These are phyloP conservation scores for Tipula helvola DNA, from an alignment of 2,888 invertebrate genomes.

Conservation along the genomic window DNA sequence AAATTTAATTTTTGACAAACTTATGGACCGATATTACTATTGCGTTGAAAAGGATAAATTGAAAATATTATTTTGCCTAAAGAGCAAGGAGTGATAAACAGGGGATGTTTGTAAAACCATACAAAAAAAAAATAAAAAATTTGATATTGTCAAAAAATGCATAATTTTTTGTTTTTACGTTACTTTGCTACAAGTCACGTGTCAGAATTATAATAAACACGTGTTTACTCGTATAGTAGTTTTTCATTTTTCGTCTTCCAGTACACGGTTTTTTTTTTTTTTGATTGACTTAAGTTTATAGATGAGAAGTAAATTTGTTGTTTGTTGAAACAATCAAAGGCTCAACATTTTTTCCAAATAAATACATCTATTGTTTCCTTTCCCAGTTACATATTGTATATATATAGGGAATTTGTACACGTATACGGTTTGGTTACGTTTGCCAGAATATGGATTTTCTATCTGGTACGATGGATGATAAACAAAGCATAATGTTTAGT, in stretches of 20 bases:
- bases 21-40: background rate
- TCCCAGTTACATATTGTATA: background rate
- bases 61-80: background rate
- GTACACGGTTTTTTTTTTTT: background rate
- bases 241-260: background rate
- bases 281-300: background rate
- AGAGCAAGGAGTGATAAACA: background rate
- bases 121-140: background rate
- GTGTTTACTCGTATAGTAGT: background rate
- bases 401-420: background rate
- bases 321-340: background rate
- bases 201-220: background rate
- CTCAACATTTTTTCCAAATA: background rate
- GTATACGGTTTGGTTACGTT: background rate
- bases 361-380: background rate
- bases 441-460: background rate
- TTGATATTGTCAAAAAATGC: background rate
- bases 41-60: background rate
- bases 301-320: background rate
- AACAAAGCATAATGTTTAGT: background rate
- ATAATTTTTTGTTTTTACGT: background rate
- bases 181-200: background rate
- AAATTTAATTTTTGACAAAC: constrained; percentile 4
- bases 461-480: background rate
- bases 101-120: background rate